These are phyloP conservation scores for Scaptomyza tumidula DNA, from an alignment of 2,888 invertebrate genomes.

Conservation along the genomic window DNA sequence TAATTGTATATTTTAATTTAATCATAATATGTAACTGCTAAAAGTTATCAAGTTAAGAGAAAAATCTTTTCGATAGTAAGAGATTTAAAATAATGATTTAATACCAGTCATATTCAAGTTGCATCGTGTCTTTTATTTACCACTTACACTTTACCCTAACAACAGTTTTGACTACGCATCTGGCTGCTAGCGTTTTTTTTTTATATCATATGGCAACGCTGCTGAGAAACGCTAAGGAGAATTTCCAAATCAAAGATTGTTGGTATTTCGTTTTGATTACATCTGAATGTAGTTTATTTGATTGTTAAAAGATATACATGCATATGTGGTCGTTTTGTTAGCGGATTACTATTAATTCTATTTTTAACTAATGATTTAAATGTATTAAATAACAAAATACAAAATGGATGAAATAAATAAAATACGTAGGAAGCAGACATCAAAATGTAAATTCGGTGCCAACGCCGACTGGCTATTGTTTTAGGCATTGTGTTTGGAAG, in stretches of 20 bases:
- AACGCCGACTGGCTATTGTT: neutral
- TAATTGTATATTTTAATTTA: too few relatives aligned
- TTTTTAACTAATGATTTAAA: constrained; percentile 29
- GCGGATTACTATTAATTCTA: constrained; percentile 26
- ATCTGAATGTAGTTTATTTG: constrained; percentile 19
- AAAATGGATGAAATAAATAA: constrained; percentile 50
- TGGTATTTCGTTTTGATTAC: neutral
- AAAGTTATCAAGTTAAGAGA: too few relatives aligned
- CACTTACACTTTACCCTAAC: neutral
- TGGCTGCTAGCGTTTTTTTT: neutral
- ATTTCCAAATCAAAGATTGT: neutral
- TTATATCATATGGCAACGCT: constrained; percentile 31
- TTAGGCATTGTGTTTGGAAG: neutral
- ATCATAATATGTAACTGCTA: too few relatives aligned
- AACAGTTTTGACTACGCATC: neutral
- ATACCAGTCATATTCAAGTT: neutral
- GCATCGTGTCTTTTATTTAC: neutral
- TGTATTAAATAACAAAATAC: neutral
- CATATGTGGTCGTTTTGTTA: constrained; percentile 20
- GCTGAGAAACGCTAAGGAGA: neutral
- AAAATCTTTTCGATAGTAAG: neutral
- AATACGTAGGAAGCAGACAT: constrained; percentile 47
- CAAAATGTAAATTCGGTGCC: constrained; percentile 33
- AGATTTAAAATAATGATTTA: neutral
- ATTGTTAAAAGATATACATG: neutral